phyloP scores from a whole-genome alignment of 2,113 vertebrate species.

The Phylloscopus trochiloides region DNA sequence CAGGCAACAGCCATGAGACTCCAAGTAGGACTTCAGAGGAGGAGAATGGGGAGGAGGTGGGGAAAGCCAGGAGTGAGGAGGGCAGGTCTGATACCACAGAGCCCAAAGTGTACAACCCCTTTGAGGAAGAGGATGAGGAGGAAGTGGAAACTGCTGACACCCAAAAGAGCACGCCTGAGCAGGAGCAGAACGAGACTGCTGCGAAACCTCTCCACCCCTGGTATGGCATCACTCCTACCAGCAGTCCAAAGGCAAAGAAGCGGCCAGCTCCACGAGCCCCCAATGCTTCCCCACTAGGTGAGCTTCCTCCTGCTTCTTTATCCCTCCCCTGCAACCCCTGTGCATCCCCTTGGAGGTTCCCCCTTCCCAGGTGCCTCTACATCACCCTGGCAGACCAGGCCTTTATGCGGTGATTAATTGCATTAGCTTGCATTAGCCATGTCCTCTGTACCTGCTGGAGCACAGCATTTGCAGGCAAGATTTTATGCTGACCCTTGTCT shows the following conservation, averaged over 20 bases:
- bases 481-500: accelerated
- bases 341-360: neutral
- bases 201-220: slow-evolving; percentile 85
- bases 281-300: slow-evolving; percentile 72
- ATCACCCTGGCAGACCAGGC: neutral
- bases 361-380: neutral
- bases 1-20: slow-evolving; percentile 6
- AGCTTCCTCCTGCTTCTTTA: neutral
- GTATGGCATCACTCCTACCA: slow-evolving; percentile 91
- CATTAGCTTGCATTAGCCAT: neutral
- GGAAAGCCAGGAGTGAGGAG: neutral
- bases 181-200: slow-evolving; percentile 10
- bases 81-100: slow-evolving; percentile 35
- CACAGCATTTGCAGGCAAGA: neutral
- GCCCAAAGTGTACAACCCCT: slow-evolving; percentile 84
- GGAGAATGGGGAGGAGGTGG: neutral
- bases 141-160: slow-evolving; percentile 35
- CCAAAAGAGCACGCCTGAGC: neutral
- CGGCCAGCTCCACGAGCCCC: slow-evolving; percentile 85
- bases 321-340: neutral
- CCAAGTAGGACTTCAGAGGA: neutral
- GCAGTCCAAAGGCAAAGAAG: slow-evolving; percentile 84
- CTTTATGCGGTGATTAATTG: neutral
- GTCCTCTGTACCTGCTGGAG: neutral
- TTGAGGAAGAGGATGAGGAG: slow-evolving; percentile 81